Percentiles rank a stretch among this genome's conserved stretches.
Conservation (phyloP, 2,113 vertebrate species). For the Channa argus region DNA sequence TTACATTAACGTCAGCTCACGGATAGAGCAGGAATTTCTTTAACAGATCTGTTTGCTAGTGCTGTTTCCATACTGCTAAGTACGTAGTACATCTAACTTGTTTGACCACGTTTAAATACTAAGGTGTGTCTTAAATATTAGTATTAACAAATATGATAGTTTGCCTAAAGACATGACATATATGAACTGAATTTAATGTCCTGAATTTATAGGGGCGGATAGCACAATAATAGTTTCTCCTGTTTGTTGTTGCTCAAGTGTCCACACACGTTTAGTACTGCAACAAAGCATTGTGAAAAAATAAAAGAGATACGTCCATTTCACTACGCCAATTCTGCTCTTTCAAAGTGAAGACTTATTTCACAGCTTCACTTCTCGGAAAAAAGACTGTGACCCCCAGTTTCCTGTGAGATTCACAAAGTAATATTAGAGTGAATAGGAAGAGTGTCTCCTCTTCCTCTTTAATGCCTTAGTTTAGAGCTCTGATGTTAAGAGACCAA, state of each 20-base stretch:
- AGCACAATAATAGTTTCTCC: conserved; percentile 4
- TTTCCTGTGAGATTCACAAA: conserved; percentile 76
- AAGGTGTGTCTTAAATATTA: conserved; percentile 3
- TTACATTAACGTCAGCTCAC: neutral
- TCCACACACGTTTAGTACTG: conserved; percentile 23
- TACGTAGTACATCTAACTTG: conserved; percentile 4
- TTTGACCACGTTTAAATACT: neutral
- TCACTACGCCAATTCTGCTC: conserved; percentile 41
- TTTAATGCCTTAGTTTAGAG: conserved; percentile 46
- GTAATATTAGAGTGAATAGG: conserved; percentile 38
- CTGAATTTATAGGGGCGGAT: neutral
- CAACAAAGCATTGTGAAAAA: conserved; percentile 12
- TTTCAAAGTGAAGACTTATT: conserved; percentile 53
- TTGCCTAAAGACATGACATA: no score
- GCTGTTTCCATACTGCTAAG: conserved; percentile 22
- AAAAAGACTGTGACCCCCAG: conserved; percentile 67
- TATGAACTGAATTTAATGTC: neutral
- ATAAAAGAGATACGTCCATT: conserved; percentile 24
- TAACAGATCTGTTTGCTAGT: conserved; percentile 19
- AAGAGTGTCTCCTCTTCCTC: conserved; percentile 66
- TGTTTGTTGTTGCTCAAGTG: conserved; percentile 18
- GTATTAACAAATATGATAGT: neutral
- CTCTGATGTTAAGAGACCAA: conserved; percentile 33
- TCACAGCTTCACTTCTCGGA: conserved; percentile 66
- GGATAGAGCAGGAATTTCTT: neutral